Evolutionary conservation across 2,888 invertebrate species (phyloP).

Genomic region (Lamproptera curius): DNA sequence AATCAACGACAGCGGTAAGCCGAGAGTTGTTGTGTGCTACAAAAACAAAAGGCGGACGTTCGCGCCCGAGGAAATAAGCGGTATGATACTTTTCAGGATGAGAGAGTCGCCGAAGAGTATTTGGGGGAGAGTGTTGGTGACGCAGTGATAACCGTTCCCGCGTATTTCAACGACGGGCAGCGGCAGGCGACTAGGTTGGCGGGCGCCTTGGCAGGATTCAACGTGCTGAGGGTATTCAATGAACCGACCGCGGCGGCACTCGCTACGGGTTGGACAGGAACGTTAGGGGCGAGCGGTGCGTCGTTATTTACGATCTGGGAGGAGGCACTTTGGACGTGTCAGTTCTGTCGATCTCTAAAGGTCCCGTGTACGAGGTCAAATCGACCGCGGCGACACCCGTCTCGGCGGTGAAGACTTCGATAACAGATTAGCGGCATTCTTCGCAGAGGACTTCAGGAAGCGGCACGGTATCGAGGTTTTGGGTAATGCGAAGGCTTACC

Average conservation of each 20-base stretch:
- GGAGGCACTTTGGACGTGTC: constrained; percentile 61
- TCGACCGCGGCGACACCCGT: constrained; percentile 46
- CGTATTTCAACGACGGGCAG: constrained; percentile 57
- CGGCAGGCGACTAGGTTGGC: constrained; percentile 52
- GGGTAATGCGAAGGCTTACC: constrained; percentile 35
- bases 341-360: constrained; percentile 42
- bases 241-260: constrained; percentile 61
- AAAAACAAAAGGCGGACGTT: constrained; percentile 44
- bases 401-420: constrained; percentile 65
- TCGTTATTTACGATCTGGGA: constrained; percentile 56
- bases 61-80: constrained; percentile 56
- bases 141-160: constrained; percentile 61
- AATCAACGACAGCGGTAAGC: constrained; percentile 53
- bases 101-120: constrained; percentile 53
- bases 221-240: constrained; percentile 51
- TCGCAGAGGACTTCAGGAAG: constrained; percentile 53
- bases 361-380: constrained; percentile 49
- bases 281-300: constrained; percentile 37
- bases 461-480: constrained; percentile 40
- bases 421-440: constrained; percentile 50
- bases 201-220: constrained; percentile 50
- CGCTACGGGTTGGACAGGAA: constrained; percentile 49
- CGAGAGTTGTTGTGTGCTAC: constrained; percentile 45
- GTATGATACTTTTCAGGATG: constrained; percentile 56
- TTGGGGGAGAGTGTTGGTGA: constrained; percentile 44